Evolutionary conservation across 1,140 invertebrate species (phyloP), one percentile per base, ranked within the genome.

Genomic region (Oryzaephilus surinamensis): DNA sequence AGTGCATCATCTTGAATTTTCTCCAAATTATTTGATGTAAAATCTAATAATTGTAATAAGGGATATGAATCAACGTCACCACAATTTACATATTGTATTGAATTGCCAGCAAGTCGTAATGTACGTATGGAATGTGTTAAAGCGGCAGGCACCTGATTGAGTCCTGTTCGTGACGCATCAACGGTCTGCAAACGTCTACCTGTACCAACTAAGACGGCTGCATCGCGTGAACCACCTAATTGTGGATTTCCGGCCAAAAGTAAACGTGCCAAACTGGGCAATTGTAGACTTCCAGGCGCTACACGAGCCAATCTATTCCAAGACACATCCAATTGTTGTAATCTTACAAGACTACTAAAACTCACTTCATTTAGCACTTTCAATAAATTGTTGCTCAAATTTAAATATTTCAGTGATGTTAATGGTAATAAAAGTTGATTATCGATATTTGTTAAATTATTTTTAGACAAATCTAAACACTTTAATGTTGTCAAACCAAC

Each of bases 61-160:
- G 88, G 88, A 58, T 92, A 93, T 45, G 86, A 88, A 52, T 90
- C 86, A 38, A 96, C 70, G 51, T 92, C 86, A n/a, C 86, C 84
- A 48, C 84, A 76, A 24, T 75, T 72, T 11, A 95, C 77, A 0
- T 71, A 65, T 32, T 39, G 38, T 5, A 62, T 60, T 0, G 28
- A 65, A 51, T 95, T 95, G 10, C 81, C 77, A 1, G 80, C 73
- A 0, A 93, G 61, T 17, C 79, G 74, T 13, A 95, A 65, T 40
- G 83, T 81, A 14, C 82, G 66, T 11, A 95, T 79, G 1, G 85
- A 89, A 55, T 81, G 77, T 5, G 89, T 90, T 31, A 94, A 67
- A 26, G 83, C 79, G 31, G 81, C 79, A 1, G 90, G 89, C 13
- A 95, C 79, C 51, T 79, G 72, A 34, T 70, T 74, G 10, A 95